Evolutionary conservation across 2,888 invertebrate species (phyloP), one percentile per base, ranked within the genome.

Genomic region (Ceraclea dissimilis): DNA sequence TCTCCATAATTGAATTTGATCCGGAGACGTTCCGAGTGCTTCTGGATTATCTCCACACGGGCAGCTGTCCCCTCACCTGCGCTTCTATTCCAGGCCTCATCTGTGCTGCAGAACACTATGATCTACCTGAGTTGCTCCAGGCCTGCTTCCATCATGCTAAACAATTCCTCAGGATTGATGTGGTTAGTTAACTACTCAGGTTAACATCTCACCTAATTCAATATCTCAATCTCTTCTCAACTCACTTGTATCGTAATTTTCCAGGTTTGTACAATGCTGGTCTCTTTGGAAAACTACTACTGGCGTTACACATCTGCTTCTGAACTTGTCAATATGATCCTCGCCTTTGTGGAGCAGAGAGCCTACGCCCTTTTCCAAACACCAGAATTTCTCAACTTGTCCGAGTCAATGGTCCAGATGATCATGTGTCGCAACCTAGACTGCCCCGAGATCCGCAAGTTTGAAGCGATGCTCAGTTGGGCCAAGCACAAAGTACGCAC

Each of bases 141-240:
- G 94, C 94, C 11, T 94, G 94, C 74, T 94, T 94, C 76, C 94
- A 94, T 69, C 94, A 94, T 67, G 93, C 93, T 66, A 94, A 94
- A 70, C 93, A 94, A 71, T 93, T 93, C 71, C 80, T 94, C 34
- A 82, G 93, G 65, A 90, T 93, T 70, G 93, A 93, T 75, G 90
- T 93, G 67, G 93, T 90, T 69, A n/a, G 46, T 43, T 13, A n/a
- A 16, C 18, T 18, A n/a, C n/a, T n/a, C n/a, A n/a, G n/a, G n/a
- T n/a, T n/a, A n/a, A n/a, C n/a, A 26, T 26, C 26, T 26, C 5
- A 6, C 26, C 26, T 26, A 10, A 26, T 6, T 26, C 4, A 26
- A 26, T 6, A 26, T 26, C 26, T 26, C 10, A 26, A 26, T 26
- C n/a, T n/a, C n/a, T n/a, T n/a, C n/a, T n/a, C 10, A 26, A 26